Base-by-base conservation (phyloP, 2,888 invertebrate species). In the Deladenus siricidicola region DNA sequence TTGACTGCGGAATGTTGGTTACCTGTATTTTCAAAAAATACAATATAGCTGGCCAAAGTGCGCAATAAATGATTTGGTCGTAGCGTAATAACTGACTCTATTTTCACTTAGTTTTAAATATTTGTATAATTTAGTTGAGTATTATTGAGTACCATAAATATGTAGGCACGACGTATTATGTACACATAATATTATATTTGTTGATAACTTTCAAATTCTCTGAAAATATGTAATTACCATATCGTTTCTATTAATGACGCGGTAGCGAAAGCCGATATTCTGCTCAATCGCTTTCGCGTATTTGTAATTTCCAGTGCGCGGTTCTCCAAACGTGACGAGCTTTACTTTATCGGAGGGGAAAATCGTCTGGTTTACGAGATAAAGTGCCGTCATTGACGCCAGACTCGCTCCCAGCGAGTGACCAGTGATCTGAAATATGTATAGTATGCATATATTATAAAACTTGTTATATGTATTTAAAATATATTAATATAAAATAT, bases 321-420 rank as follows among this genome's bases (percentile, higher is more conserved):
- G 77, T 58, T 77, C 77, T 4, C 77, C 77, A 55, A 75, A 77
- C n/a, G 77, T 77, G 23, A 77, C 70, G 44, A 74, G 39, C 26
- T 69, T 62, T 43, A 76, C 69, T 51, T 68, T 71, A 42, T 72
- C 70, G 2, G 68, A 51, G 28, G 72, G 69, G 59, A 73, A 68
- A n/a, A 66, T 56, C 10, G 72, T 70, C 47, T 68, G 67, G 45
- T 74, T 73, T 29, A 71, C 71, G 1, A 78, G 63, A 44, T 77
- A 74, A 4, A 77, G 66, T 1, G 77, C 73, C 2, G 76, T 77
- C 71, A 77, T 74, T 2, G 77, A 73, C 6, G 77, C 77, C 19
- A 77, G 64, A 30, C 71, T 71, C n/a, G 76, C 77, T 3, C 77
- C 77, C 4, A 77, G 68, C 10, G 72, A 72, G 56, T 76, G 75